These are phyloP conservation scores for Perizoma flavofasciatum DNA, from an alignment of 2,888 invertebrate genomes.

Conservation along the genomic window DNA sequence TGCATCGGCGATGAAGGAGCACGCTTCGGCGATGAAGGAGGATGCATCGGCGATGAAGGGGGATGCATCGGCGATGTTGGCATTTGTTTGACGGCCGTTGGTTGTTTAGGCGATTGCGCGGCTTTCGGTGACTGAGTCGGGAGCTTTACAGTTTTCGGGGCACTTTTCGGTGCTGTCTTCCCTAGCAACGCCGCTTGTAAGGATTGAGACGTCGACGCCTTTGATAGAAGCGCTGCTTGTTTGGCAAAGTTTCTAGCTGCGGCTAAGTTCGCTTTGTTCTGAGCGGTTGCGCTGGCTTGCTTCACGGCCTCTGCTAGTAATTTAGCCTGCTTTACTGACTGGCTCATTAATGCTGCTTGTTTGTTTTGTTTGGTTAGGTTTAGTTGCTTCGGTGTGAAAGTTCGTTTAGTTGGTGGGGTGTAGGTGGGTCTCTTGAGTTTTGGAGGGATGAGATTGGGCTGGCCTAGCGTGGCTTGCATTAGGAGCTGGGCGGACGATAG, in stretches of 20 bases:
- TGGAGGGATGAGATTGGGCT: conserved; percentile 18
- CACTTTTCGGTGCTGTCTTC: conserved; percentile 22
- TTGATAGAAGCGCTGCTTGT: conserved; percentile 40
- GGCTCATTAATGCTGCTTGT: conserved; percentile 55
- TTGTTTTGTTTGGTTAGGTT: conserved; percentile 42
- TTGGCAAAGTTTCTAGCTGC: conserved; percentile 33
- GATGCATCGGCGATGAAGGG: conserved; percentile 20
- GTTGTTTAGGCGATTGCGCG: conserved; percentile 27
- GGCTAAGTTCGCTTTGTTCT: conserved; percentile 40
- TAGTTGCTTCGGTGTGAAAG: conserved; percentile 36
- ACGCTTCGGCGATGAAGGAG: conserved; percentile 21
- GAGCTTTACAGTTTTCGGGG: conserved; percentile 26
- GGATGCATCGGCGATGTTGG: conserved; percentile 21
- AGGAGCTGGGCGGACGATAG: conserved; percentile 72
- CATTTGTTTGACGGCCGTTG: conserved; percentile 28
- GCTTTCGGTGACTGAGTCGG: conserved; percentile 35
- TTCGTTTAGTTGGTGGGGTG: conserved; percentile 38
- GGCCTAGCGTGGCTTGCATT: conserved; percentile 66
- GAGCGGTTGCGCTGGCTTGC: conserved; percentile 43
- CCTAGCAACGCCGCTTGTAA: conserved; percentile 14
- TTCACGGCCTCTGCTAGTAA: conserved; percentile 55
- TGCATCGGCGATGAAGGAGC: conserved; percentile 15
- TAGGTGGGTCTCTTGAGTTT: conserved; percentile 40
- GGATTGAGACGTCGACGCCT: conserved; percentile 32
- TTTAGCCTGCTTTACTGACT: conserved; percentile 61